Conservation (phyloP, 1,140 invertebrate species). For the Anastatus disparis region DNA sequence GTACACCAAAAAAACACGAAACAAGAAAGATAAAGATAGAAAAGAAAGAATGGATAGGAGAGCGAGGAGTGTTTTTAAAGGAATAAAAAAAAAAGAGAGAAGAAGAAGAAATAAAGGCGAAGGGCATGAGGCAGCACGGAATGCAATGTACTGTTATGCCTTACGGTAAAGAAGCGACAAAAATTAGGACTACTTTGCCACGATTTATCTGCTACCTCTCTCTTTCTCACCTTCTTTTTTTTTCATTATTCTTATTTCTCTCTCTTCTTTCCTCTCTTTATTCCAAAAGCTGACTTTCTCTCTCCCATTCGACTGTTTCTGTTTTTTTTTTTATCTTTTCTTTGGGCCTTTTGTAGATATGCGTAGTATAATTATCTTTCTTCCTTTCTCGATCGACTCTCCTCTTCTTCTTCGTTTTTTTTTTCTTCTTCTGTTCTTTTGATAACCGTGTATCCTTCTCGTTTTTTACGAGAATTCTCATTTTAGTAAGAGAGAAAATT, state of each 20-base stretch:
- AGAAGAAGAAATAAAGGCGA: background rate
- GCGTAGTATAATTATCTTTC: slow-evolving; percentile 1
- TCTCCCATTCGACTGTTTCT: slow-evolving; percentile 14
- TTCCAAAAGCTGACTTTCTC: slow-evolving; percentile 9
- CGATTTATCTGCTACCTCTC: slow-evolving; percentile 47
- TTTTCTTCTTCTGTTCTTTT: background rate
- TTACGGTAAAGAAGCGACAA: slow-evolving; percentile 64
- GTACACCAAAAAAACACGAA: too few species aligned
- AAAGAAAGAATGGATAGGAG: background rate
- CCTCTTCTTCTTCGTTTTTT: background rate
- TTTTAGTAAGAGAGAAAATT: too few species aligned
- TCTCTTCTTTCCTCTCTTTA: slow-evolving; percentile 44
- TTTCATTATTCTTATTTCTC: slow-evolving; percentile 4
- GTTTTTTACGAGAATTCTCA: too few species aligned
- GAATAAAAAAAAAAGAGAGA: too few species aligned
- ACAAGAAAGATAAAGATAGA: background rate
- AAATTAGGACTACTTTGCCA: slow-evolving; percentile 64
- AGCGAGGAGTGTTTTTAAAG: background rate
- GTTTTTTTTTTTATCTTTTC: slow-evolving; percentile 12
- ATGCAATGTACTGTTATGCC: slow-evolving; percentile 64
- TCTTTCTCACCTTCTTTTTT: slow-evolving; percentile 40
- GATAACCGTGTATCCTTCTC: background rate
- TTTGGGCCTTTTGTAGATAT: slow-evolving; percentile 20
- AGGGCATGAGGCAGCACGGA: slow-evolving; percentile 61
- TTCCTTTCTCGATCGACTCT: background rate